Base-by-base conservation (phyloP, 2,888 invertebrate species). In the Agriopis aurantiaria region DNA sequence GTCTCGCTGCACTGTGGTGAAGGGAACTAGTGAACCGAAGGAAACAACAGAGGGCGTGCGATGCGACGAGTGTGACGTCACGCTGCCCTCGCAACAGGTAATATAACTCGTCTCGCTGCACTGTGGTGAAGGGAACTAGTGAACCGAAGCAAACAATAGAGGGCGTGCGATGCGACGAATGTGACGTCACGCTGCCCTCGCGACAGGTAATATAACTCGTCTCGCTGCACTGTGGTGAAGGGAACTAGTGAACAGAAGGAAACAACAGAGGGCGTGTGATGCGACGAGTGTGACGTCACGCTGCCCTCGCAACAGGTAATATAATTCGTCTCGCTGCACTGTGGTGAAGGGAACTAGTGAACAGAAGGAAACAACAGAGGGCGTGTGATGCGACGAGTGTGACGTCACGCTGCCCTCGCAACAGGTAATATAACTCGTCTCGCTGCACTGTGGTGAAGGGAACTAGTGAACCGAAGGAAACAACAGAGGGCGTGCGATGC, bases 231-330 rank as follows among this genome's bases (percentile, higher is more conserved):
- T 8, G 12, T 8, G 12, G 0, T 33, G 33, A 12, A 12, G 12
- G 14, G 10, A 3, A 0, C 17, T 17, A n/a, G 14, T 8, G n/a
- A n/a, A 7, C 17, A 14, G n/a, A 8, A 11, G 43, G 57, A 17
- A 10, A 43, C 8, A 0, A 23, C 12, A 8, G 45, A 46, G 23
- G 8, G 12, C 17, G 58, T 58, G 23, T 23, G 46, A 8, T 58
- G 58, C 12, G 58, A 33, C 8, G 58, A 58, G 23, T 58, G 58
- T 46, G 46, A 58, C 46, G 58, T 58, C 58, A 58, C 58, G 12
- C 58, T 58, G 12, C 46, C 58, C 17, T 46, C 58, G 0, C 33
- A 46, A 48, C 23, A 58, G 58, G 58, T 58, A n/a, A n/a, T n/a
- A n/a, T n/a, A 58, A 57, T 17, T 43, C 56, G 14, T 3, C 10